Base-by-base conservation (phyloP, 2,888 invertebrate species). In the Chorisops tibialis region DNA sequence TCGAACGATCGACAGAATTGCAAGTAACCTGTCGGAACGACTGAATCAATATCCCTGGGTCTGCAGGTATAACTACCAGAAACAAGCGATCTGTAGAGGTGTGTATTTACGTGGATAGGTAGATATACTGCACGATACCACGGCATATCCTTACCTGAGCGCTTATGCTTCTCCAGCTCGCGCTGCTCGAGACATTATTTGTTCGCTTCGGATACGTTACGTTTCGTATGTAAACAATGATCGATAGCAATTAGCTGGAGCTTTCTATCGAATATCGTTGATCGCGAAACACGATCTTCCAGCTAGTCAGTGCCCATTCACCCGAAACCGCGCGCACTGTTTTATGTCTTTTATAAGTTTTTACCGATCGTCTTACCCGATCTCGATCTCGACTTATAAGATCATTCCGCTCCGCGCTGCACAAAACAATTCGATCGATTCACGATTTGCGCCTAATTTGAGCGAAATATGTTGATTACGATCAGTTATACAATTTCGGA, bases 271-370 rank as follows among this genome's bases (percentile, higher is more conserved):
- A 30, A 30, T 56, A 54, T 62, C 54, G 37, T 54, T 48, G 56
- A 62, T 62, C 62, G 62, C 49, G 30, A 62, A 41, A 62, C 62
- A 56, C 56, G 56, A 62, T 62, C 62, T 62, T 56, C 47, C 56
- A 48, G 52, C 30, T 30, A 30, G 5, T 19, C 47, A 41, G 16
- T 50, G 43, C 35, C 61, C 45, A 61, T 61, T 51, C 52, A 47
- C 45, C 61, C 38, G 52, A 47, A 52, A 52, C 37, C 39, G 52
- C 19, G 19, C 12, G 30, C 9, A n/a, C 9, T 30, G 30, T 30
- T 30, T 30, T 30, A 30, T 30, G 30, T 30, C 30, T 30, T 30
- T 30, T 30, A n/a, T n/a, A 30, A 30, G 30, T 30, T 30, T 30
- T 30, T 30, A 30, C 30, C 30, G 30, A 30, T 30, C 30, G 30